Base-by-base conservation (phyloP, 1,140 invertebrate genomes). In the Lasaia peninsularis region DNA sequence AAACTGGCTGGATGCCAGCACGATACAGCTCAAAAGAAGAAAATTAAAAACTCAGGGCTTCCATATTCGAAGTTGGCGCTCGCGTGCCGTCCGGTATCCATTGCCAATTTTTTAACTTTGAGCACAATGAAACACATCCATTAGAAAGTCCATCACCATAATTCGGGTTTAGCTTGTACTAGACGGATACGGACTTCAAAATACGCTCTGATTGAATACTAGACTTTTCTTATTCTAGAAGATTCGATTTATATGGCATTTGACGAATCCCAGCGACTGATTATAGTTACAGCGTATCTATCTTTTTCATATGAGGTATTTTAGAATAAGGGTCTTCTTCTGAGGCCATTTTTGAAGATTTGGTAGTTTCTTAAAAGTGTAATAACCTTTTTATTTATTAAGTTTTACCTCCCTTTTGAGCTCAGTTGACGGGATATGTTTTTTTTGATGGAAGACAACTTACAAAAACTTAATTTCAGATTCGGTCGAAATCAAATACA, bases 31-130 rank as follows among this genome's bases (percentile, higher is more conserved):
- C 16, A 48, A 48, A 48, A 48, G 40, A 48, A 48, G 40, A 48
- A 48, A 48, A 48, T 48, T 48, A 48, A 11, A 48, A 48, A 48
- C 40, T 48, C 20, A 20, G 18, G 20, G 40, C n/a, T 20, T 11
- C 20, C 40, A 21, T 48, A 48, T 48, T 48, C 40, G 40, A 48
- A 48, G 11, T 48, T 48, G 11, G 18, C 40, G 40, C 20, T 48
- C 18, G 40, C 5, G 4, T 21, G 18, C 18, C 40, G 10, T 21
- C 40, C 40, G 18, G 40, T 48, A 48, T 48, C 40, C 18, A 21
- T 21, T 48, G 40, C 40, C 18, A 48, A 48, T 48, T 48, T 48
- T 48, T 48, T n/a, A 48, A 48, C 11, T 48, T 48, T 48, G 18
- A 48, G 40, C 40, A 48, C 40, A 48, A 48, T 48, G 20, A 48